Conservation (phyloP, 2,113 vertebrate species). For the Irena cyanogastra region DNA sequence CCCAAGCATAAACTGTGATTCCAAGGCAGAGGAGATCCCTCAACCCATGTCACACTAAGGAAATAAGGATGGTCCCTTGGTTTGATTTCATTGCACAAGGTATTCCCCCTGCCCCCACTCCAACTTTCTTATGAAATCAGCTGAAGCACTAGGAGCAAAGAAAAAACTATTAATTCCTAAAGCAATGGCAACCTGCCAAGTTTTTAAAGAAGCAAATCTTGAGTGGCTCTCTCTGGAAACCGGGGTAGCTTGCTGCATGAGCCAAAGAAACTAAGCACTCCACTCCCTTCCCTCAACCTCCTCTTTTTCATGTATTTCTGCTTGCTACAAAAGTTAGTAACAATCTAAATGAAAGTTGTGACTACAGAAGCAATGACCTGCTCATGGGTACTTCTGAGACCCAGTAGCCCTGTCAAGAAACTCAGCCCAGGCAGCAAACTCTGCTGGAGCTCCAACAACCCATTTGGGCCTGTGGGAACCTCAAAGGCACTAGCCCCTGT, state of each 20-base stretch:
- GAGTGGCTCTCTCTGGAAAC: neutral
- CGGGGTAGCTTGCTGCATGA: rapidly evolving
- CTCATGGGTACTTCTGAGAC: neutral
- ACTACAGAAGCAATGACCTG: neutral
- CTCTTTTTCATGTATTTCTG: neutral
- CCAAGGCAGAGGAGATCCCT: neutral
- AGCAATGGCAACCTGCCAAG: neutral
- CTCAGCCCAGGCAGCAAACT: neutral
- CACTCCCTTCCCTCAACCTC: neutral
- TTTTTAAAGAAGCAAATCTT: neutral
- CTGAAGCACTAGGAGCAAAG: neutral
- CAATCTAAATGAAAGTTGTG: neutral
- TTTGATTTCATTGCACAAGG: neutral
- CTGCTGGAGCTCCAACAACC: neutral
- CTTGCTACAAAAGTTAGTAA: neutral
- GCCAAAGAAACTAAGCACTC: neutral
- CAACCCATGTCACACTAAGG: neutral
- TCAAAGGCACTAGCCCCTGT: neutral
- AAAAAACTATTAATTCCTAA: neutral
- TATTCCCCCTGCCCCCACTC: neutral
- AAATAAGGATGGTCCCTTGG: neutral
- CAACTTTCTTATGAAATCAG: neutral
- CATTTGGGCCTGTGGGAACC: rapidly evolving
- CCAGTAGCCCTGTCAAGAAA: neutral
- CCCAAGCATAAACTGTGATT: neutral